Base-by-base conservation (phyloP, 1,140 invertebrate genomes). In the Chymomyza costata region DNA sequence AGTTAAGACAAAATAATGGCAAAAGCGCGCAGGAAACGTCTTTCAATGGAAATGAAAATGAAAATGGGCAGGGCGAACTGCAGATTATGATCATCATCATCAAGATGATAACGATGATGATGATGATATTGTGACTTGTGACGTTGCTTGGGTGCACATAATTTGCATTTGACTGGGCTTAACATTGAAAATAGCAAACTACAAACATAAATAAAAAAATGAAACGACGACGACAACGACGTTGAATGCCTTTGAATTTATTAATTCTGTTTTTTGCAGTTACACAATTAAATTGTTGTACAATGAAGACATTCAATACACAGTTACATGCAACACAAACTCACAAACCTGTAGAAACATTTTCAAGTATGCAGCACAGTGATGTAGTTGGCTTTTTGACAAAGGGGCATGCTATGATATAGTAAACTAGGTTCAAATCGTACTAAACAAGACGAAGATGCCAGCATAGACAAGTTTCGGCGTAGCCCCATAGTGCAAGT, bases 21-120 rank as follows among this genome's bases (percentile, higher is more conserved):
- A 25, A 55, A 31, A 13, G 21, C 16, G 32, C 37, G 57, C 71
- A 76, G 71, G 71, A 76, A 76, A 76, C 59, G 71, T 76, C 71
- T 76, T 76, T 76, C 71, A 60, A 69, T 71, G 71, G 66, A 76
- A 78, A 76, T 66, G 66, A 59, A 76, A 76, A 76, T 56, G 70
- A 65, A 78, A 74, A 69, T 73, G 35, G 60, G 14, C 43, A 41
- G 19, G 48, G 38, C n/a, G n/a, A n/a, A n/a, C n/a, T n/a, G n/a
- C n/a, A n/a, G n/a, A n/a, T n/a, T n/a, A n/a, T n/a, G n/a, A n/a
- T n/a, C n/a, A n/a, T n/a, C n/a, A n/a, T n/a, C n/a, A n/a, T n/a
- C n/a, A n/a, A n/a, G n/a, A n/a, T n/a, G n/a, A n/a, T n/a, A n/a
- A n/a, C n/a, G n/a, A 25, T 25, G 8, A 25, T 25, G 8, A 5